phyloP scores from a whole-genome alignment of 30 jellyfish, hydroid and myxozoan species.

The Calvadosia cruxmelitensis region DNA sequence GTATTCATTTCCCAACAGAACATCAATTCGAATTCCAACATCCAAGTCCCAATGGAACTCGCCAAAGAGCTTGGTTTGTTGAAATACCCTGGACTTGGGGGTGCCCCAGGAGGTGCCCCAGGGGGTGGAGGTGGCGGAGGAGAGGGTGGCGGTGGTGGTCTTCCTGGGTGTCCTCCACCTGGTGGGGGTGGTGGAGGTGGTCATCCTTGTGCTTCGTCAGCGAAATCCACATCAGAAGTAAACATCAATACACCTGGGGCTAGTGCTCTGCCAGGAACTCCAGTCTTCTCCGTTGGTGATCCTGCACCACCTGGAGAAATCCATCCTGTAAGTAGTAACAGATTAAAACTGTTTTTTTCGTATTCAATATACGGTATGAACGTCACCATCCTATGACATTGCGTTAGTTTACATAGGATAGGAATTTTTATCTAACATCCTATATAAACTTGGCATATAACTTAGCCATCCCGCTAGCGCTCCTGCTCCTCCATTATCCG shows the following conservation, averaged over 20 bases:
- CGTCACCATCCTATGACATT: too few species aligned
- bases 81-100: conserved; percentile 64
- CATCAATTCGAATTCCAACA: conserved; percentile 90
- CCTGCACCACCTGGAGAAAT: conserved; percentile 92
- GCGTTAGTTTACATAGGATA: too few species aligned
- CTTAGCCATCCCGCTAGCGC: too few species aligned
- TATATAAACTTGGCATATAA: too few species aligned
- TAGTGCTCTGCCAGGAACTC: conserved; percentile 73
- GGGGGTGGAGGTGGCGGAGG: conserved; percentile 53
- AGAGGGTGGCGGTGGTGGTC: conserved; percentile 43
- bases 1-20: conserved; percentile 31
- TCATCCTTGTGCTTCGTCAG: conserved; percentile 24
- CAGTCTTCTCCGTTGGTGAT: conserved; percentile 95
- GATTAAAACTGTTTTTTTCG: too few species aligned
- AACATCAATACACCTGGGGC: conserved; percentile 83
- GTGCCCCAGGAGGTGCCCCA: conserved; percentile 31
- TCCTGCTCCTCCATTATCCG: too few species aligned
- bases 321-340: conserved; percentile 59
- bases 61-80: conserved; percentile 87
- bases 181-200: conserved; percentile 63
- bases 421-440: too few species aligned
- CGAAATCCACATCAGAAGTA: conserved; percentile 70
- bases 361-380: too few species aligned
- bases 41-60: conserved; percentile 92
- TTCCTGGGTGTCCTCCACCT: conserved; percentile 20